phyloP scores from a whole-genome alignment of 2,113 vertebrate species.

The Lutjanus erythropterus region DNA sequence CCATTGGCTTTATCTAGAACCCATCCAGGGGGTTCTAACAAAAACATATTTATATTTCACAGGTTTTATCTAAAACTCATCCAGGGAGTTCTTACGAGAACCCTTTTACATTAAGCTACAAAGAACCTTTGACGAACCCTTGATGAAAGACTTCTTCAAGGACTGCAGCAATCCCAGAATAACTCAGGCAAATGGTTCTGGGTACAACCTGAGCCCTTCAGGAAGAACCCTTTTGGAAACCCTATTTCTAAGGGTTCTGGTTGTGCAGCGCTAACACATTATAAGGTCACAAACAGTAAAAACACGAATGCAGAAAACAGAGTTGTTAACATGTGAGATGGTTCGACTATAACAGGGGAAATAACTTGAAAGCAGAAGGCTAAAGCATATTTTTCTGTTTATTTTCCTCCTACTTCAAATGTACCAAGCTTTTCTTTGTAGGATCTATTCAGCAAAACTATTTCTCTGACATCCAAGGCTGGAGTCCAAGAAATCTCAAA shows the following conservation, averaged over 20 bases:
- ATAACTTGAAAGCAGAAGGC: constrained; percentile 12
- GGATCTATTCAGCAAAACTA: constrained; percentile 44
- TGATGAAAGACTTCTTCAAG: too few relatives aligned
- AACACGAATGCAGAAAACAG: background rate
- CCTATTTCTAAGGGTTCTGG: constrained; percentile 9
- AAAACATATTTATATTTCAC: too few relatives aligned
- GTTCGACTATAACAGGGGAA: background rate
- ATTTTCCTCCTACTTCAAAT: constrained; percentile 17
- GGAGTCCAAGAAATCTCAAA: constrained; percentile 58
- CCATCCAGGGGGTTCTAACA: too few relatives aligned
- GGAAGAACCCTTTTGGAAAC: too few relatives aligned
- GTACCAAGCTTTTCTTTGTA: background rate
- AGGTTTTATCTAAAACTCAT: too few relatives aligned
- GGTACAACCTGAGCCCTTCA: too few relatives aligned
- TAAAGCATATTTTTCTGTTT: background rate
- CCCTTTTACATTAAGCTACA: too few relatives aligned
- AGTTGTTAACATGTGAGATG: constrained; percentile 2
- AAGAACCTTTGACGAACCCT: too few relatives aligned
- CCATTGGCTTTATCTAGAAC: too few relatives aligned
- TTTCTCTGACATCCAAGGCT: constrained; percentile 68
- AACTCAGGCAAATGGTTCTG: too few relatives aligned
- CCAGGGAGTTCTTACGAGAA: too few relatives aligned
- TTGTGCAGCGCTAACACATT: constrained; percentile 7
- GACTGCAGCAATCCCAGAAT: too few relatives aligned
- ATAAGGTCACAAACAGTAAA: constrained; percentile 1